Base-by-base conservation (phyloP, 2,888 invertebrate genomes). In the Zygogramma bicolorata region DNA sequence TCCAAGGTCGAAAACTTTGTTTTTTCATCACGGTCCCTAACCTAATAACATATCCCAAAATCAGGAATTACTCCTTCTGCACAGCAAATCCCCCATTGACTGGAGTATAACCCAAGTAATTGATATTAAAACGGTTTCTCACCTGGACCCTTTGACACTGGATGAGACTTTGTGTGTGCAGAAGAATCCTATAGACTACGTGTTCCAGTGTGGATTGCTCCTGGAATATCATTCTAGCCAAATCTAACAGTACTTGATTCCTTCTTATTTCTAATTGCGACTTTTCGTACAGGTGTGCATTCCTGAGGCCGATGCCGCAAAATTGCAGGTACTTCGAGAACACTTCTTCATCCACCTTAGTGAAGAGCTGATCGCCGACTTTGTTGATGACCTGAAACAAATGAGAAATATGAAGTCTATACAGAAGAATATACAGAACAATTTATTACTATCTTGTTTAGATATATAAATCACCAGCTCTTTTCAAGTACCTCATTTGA, bases 161-260 rank as follows among this genome's bases (percentile, higher is more conserved):
- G 81, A 98, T 95, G 78, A 98, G 90, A 81, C 96, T 96, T 88
- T 97, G 96, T 80, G 97, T 97, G 87, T 97, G 97, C 70, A 96
- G 93, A 85, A 98, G 89, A 88, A 98, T 97, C 88, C 97, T 92
- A 82, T 95, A 92, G 73, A 98, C 96, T 91, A 97, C 95, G 88
- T 96, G 96, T 85, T 97, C 97, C 82, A 98, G 95, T 83, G 97
- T 97, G 88, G 95, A 96, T 88, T 98, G 97, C 88, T 98, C 97
- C 86, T 97, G 97, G 86, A 97, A 98, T 82, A 98, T 96, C 94
- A 97, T 97, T 82, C 97, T 90, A n/a, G 97, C 97, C 85, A 98
- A 89, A 88, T 97, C 97, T 80, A 98, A 89, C 70, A 98, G 90
- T 78, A 98, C 95, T 90, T 97, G 97, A 88, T 98, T 98, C 81